Conservation (phyloP, 2,797 vertebrate species). For the Smutsia gigantea region DNA sequence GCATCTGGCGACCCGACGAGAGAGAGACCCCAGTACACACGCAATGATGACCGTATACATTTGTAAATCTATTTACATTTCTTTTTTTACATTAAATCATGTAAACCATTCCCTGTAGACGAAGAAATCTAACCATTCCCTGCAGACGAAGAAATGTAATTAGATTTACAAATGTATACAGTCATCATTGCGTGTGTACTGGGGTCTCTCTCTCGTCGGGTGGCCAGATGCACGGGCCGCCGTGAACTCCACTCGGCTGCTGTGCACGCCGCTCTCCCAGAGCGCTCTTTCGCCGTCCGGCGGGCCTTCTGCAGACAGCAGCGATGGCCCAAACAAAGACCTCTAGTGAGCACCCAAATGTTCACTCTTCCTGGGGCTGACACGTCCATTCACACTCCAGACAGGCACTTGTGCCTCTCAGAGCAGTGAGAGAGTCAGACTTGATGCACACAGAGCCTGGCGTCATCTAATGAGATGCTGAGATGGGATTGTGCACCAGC, state of each 20-base stretch:
- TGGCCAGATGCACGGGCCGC: no score
- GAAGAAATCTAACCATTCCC: no score
- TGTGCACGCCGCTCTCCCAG: no score
- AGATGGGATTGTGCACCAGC: neutral
- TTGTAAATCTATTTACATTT: no score
- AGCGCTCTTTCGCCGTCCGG: neutral
- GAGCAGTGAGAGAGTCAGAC: neutral
- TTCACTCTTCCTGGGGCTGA: neutral
- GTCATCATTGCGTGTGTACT: rapidly evolving
- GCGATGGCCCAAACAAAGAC: neutral
- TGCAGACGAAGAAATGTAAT: no score
- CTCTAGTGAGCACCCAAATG: neutral
- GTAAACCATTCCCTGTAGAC: no score
- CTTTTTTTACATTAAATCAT: no score
- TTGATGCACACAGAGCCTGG: neutral
- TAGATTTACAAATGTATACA: neutral
- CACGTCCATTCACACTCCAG: neutral
- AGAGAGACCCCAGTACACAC: no score
- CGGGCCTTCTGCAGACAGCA: neutral
- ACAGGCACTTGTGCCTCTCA: neutral
- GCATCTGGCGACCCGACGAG: no score
- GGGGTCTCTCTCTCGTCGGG: rapidly evolving
- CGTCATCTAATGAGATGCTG: neutral
- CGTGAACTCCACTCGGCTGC: neutral
- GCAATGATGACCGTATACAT: no score